Base-by-base conservation (phyloP, 2,888 invertebrate genomes). In the Phragmatobia fuliginosa region DNA sequence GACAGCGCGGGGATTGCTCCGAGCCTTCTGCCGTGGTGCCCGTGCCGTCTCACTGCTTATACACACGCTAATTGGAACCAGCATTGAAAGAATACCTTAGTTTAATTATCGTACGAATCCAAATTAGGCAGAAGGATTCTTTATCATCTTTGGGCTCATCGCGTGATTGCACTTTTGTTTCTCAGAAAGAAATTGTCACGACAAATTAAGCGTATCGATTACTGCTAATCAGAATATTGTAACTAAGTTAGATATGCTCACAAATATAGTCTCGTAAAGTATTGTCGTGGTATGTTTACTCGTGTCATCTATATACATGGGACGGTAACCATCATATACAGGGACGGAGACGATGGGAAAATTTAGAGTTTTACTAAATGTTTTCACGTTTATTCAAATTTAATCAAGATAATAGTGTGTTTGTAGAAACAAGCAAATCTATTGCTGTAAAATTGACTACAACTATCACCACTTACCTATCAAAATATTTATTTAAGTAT, bases 1-100 rank as follows among this genome's bases (percentile, higher is more conserved):
- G 88, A 85, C 88, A 81, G 85, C 84, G 83, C 83, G 83, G 82
- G 84, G 83, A 86, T 83, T 83, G 85, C 83, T 77, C 86, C 85
- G 41, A 56, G 67, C 61, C 58, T 62, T 49, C 63, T 38, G 36
- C 28, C 64, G 62, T 49, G 63, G 33, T 52, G 16, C 56, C 25
- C 21, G 88, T 87, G 85, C 87, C 87, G 88, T 87, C 84, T 88
- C 84, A 82, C 87, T 90, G 88, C 79, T 80, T 85, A 78, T 85
- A 85, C 87, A 81, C 81, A 79, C 86, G 83, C 88, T 90, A 90
- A 90, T 90, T 90, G 83, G 74, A 79, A 81, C 82, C 88, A 87
- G 81, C 86, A 84, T 85, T 85, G 80, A 82, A 85, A 87, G 85
- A 85, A 83, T 83, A 80, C 74, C 78, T 76, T 72, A 61, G 75